These are phyloP conservation scores for Fistularia tabacaria DNA, from an alignment of 2,797 vertebrate genomes.

Conservation along the genomic window DNA sequence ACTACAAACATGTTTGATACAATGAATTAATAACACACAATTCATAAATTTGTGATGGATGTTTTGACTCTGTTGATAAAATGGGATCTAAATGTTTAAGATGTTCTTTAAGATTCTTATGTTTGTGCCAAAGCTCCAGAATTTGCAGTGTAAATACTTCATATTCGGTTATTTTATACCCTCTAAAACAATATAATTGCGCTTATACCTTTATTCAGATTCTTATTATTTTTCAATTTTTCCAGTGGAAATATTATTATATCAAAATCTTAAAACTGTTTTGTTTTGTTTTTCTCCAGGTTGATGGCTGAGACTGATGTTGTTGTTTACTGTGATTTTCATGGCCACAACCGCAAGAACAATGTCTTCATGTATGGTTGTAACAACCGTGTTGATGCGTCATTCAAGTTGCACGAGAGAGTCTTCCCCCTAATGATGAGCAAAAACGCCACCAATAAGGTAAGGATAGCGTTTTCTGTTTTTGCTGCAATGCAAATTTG, in stretches of 20 bases:
- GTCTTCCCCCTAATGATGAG: slow-evolving; percentile 95
- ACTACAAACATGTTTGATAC: too few relatives aligned
- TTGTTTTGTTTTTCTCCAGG: slow-evolving; percentile 55
- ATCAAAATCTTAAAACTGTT: neutral
- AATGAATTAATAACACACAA: too few relatives aligned
- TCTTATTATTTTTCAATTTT: too few relatives aligned
- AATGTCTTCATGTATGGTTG: slow-evolving; percentile 95
- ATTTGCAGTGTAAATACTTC: neutral
- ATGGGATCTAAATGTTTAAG: too few relatives aligned
- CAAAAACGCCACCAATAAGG: slow-evolving; percentile 88
- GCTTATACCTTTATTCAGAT: too few relatives aligned
- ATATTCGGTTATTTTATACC: neutral
- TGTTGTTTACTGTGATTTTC: slow-evolving; percentile 90
- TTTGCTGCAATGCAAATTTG: neutral
- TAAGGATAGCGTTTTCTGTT: slow-evolving; percentile 30
- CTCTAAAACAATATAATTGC: neutral
- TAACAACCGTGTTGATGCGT: slow-evolving; percentile 25
- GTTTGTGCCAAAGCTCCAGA: too few relatives aligned
- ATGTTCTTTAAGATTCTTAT: too few relatives aligned
- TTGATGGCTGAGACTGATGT: slow-evolving; percentile 82
- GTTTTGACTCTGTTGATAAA: too few relatives aligned
- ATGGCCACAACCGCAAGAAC: slow-evolving; percentile 92
- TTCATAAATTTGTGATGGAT: too few relatives aligned
- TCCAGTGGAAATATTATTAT: too few relatives aligned
- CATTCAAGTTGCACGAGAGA: slow-evolving; percentile 72